Percentiles rank a stretch among this genome's conserved stretches.
Evolutionary conservation across 1,140 invertebrate species (phyloP).

Genomic region (Drosophila dunni): DNA sequence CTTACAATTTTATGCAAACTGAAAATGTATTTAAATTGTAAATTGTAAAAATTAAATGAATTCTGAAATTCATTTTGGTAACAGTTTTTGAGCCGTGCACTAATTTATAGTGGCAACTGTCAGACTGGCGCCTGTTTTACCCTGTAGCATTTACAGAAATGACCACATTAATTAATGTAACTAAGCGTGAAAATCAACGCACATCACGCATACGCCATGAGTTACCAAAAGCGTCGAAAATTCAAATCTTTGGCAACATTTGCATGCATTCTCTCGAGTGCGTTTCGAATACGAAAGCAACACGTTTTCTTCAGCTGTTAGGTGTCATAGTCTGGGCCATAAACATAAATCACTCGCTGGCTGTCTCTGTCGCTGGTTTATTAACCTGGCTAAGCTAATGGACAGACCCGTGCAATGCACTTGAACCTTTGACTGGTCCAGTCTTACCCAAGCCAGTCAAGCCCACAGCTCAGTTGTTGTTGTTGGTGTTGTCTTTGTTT

Average conservation of each 20-base stretch:
- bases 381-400: constrained; percentile 63
- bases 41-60: constrained; percentile 6
- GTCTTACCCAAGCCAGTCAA: constrained; percentile 30
- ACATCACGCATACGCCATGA: constrained; percentile 68
- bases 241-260: constrained; percentile 2
- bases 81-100: constrained; percentile 5
- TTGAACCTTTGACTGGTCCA: constrained; percentile 68
- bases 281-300: constrained; percentile 45
- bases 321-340: constrained; percentile 70
- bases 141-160: no score
- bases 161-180: constrained; percentile 57
- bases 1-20: constrained; percentile 3
- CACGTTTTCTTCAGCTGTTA: constrained; percentile 65
- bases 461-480: constrained; percentile 46
- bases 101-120: constrained; percentile 19
- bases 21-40: not conserved
- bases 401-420: constrained; percentile 65
- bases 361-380: constrained; percentile 60
- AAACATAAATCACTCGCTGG: constrained; percentile 68
- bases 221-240: constrained; percentile 15
- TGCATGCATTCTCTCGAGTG: constrained; percentile 24
- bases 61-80: not conserved
- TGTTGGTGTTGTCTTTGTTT: constrained; percentile 42
- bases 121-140: constrained; percentile 25
- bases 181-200: constrained; percentile 25